These are phyloP conservation scores for Siniperca chuatsi DNA, from an alignment of 2,113 vertebrate species.

Conservation along the genomic window DNA sequence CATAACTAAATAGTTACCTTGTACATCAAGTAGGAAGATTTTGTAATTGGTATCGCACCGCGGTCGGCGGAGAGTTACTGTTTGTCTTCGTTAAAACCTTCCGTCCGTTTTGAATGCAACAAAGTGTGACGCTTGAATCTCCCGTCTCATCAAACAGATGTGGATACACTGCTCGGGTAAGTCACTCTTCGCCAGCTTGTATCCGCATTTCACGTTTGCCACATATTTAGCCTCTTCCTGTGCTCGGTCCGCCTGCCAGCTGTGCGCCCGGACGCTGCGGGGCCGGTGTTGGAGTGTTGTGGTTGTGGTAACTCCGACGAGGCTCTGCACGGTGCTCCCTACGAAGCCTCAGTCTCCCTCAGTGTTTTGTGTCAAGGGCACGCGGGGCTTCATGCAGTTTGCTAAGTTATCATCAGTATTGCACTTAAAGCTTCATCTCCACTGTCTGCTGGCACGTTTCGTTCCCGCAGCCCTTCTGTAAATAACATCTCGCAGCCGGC, in stretches of 20 bases:
- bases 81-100: background rate
- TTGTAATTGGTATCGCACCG: slow-evolving; percentile 57
- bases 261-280: too few relatives aligned
- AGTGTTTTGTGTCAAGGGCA: slow-evolving; percentile 28
- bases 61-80: slow-evolving; percentile 49
- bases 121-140: slow-evolving; percentile 50
- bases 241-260: background rate
- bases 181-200: slow-evolving; percentile 74
- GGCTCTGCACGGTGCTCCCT: slow-evolving; percentile 24
- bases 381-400: slow-evolving; percentile 22
- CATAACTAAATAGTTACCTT: slow-evolving; percentile 84
- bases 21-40: slow-evolving; percentile 73
- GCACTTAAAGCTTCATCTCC: background rate
- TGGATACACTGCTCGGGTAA: slow-evolving; percentile 83
- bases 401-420: slow-evolving; percentile 37
- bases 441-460: background rate
- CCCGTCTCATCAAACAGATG: slow-evolving; percentile 79
- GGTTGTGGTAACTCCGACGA: slow-evolving; percentile 47
- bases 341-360: background rate
- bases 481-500: slow-evolving; percentile 20
- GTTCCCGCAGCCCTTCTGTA: background rate
- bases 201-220: slow-evolving; percentile 57
- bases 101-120: slow-evolving; percentile 44
- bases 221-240: slow-evolving; percentile 20
- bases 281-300: background rate